Evolutionary conservation across 1,140 invertebrate species (phyloP).

Genomic region (Pissodes strobi): DNA sequence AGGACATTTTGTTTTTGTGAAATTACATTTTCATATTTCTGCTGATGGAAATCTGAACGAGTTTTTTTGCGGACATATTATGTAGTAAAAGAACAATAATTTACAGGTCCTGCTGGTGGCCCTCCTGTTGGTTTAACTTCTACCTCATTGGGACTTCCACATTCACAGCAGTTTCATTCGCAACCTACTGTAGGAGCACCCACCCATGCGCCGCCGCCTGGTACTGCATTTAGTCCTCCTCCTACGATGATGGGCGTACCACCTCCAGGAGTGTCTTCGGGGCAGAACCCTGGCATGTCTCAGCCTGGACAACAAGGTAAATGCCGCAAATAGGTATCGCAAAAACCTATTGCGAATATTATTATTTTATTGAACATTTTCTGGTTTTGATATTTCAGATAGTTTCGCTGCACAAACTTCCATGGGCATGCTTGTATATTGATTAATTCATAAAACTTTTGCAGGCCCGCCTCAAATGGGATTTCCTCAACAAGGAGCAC

Average conservation of each 20-base stretch:
- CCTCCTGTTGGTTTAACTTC: too few species aligned
- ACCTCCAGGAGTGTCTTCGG: constrained; percentile 12
- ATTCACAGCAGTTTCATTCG: constrained; percentile 14
- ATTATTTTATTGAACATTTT: too few species aligned
- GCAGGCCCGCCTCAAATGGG: constrained; percentile 10
- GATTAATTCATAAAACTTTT: neutral
- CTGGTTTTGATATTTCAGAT: too few species aligned
- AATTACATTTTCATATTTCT: too few species aligned
- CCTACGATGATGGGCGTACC: constrained; percentile 11
- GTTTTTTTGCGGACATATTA: neutral
- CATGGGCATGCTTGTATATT: too few species aligned
- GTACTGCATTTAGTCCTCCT: constrained; percentile 9
- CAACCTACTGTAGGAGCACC: neutral
- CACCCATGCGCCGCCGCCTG: neutral
- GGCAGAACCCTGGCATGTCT: constrained; percentile 9
- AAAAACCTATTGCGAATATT: too few species aligned
- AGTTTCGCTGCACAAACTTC: too few species aligned
- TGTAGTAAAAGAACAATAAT: neutral
- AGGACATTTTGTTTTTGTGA: too few species aligned
- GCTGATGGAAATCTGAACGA: neutral
- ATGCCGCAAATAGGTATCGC: too few species aligned
- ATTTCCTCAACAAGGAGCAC: constrained; percentile 31
- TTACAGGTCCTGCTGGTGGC: neutral
- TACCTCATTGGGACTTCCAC: constrained; percentile 16
- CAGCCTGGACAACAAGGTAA: neutral